phyloP scores from a whole-genome alignment of 2,113 vertebrate species.

The Ammodytes marinus region DNA sequence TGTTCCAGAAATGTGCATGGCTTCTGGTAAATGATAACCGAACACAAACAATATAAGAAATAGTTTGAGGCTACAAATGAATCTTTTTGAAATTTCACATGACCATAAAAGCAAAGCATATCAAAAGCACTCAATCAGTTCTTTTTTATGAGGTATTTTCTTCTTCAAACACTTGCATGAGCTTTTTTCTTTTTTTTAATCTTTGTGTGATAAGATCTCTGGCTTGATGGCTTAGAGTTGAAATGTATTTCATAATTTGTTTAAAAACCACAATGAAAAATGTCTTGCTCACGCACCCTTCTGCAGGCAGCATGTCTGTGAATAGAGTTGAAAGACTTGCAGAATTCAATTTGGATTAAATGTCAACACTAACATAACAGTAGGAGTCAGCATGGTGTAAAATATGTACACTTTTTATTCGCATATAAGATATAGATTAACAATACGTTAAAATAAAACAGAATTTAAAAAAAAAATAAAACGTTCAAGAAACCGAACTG shows the following conservation, averaged over 20 bases:
- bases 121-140: too few species aligned
- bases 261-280: constrained; percentile 1
- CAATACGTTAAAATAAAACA: constrained; percentile 45
- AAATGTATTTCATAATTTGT: background rate
- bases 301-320: background rate
- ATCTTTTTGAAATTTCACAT: too few species aligned
- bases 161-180: background rate
- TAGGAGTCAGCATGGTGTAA: constrained; percentile 23
- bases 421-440: constrained; percentile 46
- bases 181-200: background rate
- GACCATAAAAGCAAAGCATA: too few species aligned
- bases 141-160: background rate
- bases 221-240: background rate
- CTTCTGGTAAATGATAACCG: too few species aligned
- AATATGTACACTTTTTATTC: constrained; percentile 66
- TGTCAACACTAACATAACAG: background rate
- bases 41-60: too few species aligned
- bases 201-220: background rate
- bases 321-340: background rate
- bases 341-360: background rate
- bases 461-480: constrained; percentile 37
- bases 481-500: constrained; percentile 16
- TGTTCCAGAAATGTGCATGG: too few species aligned
- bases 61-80: too few species aligned
- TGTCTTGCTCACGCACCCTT: background rate